Evolutionary conservation across 2,113 vertebrate species (phyloP).

Genomic region (Cyrtonyx montezumae): DNA sequence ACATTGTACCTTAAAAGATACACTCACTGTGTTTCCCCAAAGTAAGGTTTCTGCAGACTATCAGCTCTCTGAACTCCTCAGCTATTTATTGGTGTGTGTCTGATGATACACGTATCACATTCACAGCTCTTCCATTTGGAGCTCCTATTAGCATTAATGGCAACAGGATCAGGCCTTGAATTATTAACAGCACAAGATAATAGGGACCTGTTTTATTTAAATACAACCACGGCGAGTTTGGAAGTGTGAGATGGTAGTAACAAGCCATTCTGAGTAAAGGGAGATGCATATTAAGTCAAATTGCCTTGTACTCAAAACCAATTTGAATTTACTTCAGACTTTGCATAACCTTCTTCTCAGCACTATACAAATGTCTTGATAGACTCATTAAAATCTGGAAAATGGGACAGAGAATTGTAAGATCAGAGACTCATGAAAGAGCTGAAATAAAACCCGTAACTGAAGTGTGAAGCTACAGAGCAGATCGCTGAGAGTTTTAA

Average conservation of each 20-base stretch:
- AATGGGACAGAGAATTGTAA: slow-evolving; percentile 16
- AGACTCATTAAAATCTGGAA: slow-evolving; percentile 52
- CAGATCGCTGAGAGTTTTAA: slow-evolving; percentile 16
- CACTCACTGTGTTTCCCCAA: not conserved
- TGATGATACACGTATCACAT: rapidly evolving
- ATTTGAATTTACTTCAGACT: slow-evolving; percentile 57
- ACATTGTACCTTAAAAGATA: not conserved
- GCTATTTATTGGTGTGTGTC: rapidly evolving
- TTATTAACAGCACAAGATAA: not conserved
- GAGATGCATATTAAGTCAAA: slow-evolving; percentile 15
- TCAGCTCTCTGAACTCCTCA: not conserved
- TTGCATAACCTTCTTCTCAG: slow-evolving; percentile 51
- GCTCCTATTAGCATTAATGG: not conserved
- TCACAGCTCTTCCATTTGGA: not conserved
- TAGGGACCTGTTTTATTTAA: not conserved
- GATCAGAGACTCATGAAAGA: slow-evolving; percentile 4
- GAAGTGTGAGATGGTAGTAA: not conserved
- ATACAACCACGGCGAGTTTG: not conserved
- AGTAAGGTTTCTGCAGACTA: not conserved
- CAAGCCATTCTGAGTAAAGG: not conserved
- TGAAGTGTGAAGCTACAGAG: not conserved
- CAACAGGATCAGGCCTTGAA: not conserved
- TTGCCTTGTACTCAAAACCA: slow-evolving; percentile 6
- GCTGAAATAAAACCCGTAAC: not conserved
- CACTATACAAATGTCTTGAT: slow-evolving; percentile 35